These are phyloP conservation scores for Ormyrus labotus DNA, from an alignment of 2,888 invertebrate species.

Conservation along the genomic window DNA sequence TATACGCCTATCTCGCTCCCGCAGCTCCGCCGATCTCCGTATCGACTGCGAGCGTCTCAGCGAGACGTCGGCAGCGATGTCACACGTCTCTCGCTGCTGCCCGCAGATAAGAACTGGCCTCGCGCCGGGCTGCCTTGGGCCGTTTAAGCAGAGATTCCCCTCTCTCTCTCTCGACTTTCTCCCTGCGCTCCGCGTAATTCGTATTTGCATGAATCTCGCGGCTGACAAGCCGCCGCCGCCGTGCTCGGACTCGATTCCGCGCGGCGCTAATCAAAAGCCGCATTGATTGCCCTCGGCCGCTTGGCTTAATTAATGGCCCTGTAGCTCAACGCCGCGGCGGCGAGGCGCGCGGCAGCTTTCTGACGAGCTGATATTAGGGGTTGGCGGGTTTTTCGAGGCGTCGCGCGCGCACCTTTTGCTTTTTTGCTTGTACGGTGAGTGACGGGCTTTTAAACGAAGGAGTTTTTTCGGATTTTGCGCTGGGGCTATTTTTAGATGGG, in stretches of 20 bases:
- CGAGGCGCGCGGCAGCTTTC: too few species aligned
- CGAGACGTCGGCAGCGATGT: background rate
- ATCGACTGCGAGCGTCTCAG: background rate
- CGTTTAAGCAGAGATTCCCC: slow-evolving; percentile 11
- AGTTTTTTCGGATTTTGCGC: too few species aligned
- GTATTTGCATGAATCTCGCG: slow-evolving; percentile 5
- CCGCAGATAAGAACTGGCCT: slow-evolving; percentile 36
- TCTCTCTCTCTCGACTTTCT: background rate
- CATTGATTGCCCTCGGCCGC: background rate
- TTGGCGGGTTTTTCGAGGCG: too few species aligned
- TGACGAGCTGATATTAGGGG: too few species aligned
- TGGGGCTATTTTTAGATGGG: too few species aligned
- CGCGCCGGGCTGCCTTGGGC: slow-evolving; percentile 18
- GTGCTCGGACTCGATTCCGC: background rate
- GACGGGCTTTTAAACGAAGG: too few species aligned
- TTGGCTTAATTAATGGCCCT: background rate
- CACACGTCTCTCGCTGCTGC: too few species aligned
- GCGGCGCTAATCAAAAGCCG: too few species aligned
- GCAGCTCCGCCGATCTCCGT: background rate
- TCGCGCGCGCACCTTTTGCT: too few species aligned
- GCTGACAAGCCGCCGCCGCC: background rate
- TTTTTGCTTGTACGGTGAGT: too few species aligned
- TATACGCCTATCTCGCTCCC: background rate
- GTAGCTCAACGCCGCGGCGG: background rate
- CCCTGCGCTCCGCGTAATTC: background rate